Evolutionary conservation across 2,113 vertebrate species (phyloP).

Genomic region (Brachyistius frenatus): DNA sequence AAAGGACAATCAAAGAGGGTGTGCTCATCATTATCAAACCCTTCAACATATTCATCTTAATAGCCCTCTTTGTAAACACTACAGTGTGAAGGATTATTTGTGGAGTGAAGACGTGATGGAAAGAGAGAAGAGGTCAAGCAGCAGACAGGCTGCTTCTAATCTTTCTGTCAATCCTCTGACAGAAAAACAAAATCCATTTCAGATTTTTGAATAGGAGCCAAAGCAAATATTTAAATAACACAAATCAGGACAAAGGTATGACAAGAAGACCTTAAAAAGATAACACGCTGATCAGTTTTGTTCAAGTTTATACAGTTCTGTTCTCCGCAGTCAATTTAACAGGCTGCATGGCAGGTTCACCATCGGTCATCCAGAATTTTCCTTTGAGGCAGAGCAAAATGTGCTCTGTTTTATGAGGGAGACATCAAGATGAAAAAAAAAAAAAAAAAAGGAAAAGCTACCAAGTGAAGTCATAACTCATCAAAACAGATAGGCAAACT

Average conservation of each 20-base stretch:
- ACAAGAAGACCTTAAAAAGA: neutral
- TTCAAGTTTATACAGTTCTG: conserved; percentile 12
- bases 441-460: conserved; percentile 27
- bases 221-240: neutral
- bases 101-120: conserved; percentile 6
- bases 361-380: conserved; percentile 17
- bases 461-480: conserved; percentile 33
- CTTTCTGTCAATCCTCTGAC: conserved; percentile 8
- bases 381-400: conserved; percentile 14
- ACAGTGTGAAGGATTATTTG: conserved; percentile 49
- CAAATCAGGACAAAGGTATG: conserved; percentile 17
- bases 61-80: conserved; percentile 48
- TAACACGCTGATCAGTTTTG: conserved; percentile 8
- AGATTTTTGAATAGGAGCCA: neutral
- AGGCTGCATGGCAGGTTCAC: conserved; percentile 40
- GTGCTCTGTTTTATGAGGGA: conserved; percentile 29
- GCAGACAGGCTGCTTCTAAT: conserved; percentile 8
- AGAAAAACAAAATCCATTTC: neutral
- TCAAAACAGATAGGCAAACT: conserved; percentile 47
- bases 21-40: conserved; percentile 28
- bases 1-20: conserved; percentile 11
- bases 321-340: conserved; percentile 26
- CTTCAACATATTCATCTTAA: conserved; percentile 43
- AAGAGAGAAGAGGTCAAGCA: conserved; percentile 28
- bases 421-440: conserved; percentile 42